phyloP scores from a whole-genome alignment of 2,797 vertebrate species.

The Botia kubotai region DNA sequence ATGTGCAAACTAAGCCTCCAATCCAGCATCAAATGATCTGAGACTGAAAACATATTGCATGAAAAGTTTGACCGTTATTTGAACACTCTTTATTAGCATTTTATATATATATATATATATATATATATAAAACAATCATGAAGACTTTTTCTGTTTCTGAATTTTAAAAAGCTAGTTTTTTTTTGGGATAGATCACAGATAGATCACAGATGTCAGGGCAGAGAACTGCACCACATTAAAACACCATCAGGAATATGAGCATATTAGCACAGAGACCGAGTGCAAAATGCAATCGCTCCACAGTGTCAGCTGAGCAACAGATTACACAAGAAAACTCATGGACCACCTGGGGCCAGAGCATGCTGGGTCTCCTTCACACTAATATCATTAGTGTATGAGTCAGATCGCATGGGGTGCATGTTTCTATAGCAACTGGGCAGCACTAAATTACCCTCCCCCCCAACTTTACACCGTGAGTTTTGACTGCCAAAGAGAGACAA shows the following conservation, averaged over 20 bases:
- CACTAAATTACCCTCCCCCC: neutral
- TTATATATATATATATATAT: too few species aligned
- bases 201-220: neutral
- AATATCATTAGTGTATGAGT: conserved; percentile 50
- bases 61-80: too few species aligned
- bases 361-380: conserved; percentile 25
- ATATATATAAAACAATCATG: too few species aligned
- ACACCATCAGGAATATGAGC: conserved; percentile 11
- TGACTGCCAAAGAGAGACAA: neutral
- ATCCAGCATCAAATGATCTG: neutral
- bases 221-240: conserved; percentile 8
- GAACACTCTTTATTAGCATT: too few species aligned
- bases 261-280: neutral
- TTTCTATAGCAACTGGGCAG: conserved; percentile 44
- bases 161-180: neutral
- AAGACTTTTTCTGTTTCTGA: neutral
- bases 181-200: neutral
- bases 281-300: neutral
- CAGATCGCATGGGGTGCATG: conserved; percentile 8
- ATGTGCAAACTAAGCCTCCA: neutral
- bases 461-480: neutral
- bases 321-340: conserved; percentile 31
- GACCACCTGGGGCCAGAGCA: conserved; percentile 38
- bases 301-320: conserved; percentile 16
- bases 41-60: neutral